Evolutionary conservation across 2,888 invertebrate species (phyloP).

Genomic region (Oscheius sp.): DNA sequence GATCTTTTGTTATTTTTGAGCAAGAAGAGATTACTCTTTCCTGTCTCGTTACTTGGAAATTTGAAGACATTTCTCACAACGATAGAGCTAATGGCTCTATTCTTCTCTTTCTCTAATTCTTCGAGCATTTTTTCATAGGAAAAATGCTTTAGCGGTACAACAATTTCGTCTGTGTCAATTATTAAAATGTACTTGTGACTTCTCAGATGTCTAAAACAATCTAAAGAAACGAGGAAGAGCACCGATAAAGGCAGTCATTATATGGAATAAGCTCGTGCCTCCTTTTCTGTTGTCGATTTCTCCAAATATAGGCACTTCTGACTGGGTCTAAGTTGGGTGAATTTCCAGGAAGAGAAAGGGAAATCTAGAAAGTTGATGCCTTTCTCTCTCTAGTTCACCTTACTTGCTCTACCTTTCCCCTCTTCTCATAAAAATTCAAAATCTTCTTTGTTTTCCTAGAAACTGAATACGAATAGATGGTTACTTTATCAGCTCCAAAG

Average conservation of each 20-base stretch:
- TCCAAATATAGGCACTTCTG: slow-evolving; percentile 79
- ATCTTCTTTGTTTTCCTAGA: slow-evolving; percentile 90
- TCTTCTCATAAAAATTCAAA: slow-evolving; percentile 75
- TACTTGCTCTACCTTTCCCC: slow-evolving; percentile 73
- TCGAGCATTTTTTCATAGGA: slow-evolving; percentile 84
- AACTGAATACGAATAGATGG: slow-evolving; percentile 83
- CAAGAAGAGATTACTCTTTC: slow-evolving; percentile 45
- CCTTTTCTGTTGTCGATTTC: slow-evolving; percentile 89
- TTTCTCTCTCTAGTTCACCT: slow-evolving; percentile 1
- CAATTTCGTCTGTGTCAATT: slow-evolving; percentile 91
- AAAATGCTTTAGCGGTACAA: slow-evolving; percentile 82
- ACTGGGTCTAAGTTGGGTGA: slow-evolving; percentile 83
- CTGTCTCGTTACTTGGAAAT: slow-evolving; percentile 72
- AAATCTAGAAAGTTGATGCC: slow-evolving; percentile 37
- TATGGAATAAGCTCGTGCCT: slow-evolving; percentile 94
- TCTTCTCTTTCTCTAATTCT: slow-evolving; percentile 74
- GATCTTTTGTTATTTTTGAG: slow-evolving; percentile 73
- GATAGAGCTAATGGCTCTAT: slow-evolving; percentile 47
- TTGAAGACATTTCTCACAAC: slow-evolving; percentile 88
- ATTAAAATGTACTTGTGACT: slow-evolving; percentile 82
- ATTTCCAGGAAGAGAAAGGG: slow-evolving; percentile 84
- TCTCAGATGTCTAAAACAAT: slow-evolving; percentile 79
- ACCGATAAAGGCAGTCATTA: slow-evolving; percentile 92
- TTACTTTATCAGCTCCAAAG: slow-evolving; percentile 79
- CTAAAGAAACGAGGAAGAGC: slow-evolving; percentile 69